Conservation (phyloP, 2,888 invertebrate species). For the Amorpha juglandis region DNA sequence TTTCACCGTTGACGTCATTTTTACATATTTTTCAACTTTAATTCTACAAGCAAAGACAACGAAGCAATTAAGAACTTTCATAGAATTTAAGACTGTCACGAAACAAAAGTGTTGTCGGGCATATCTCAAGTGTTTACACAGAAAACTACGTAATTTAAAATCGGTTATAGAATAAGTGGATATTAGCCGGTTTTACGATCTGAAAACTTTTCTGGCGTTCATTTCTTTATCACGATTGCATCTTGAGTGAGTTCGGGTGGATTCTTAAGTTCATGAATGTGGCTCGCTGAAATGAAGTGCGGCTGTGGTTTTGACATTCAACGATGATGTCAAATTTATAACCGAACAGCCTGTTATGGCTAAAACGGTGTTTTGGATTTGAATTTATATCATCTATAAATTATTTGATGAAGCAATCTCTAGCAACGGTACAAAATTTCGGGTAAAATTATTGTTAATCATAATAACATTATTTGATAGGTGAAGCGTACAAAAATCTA, state of each 20-base stretch:
- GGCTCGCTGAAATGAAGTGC: slow-evolving; percentile 10
- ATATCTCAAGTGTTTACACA: not conserved
- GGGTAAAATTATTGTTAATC: not conserved
- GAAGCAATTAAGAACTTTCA: slow-evolving; percentile 17
- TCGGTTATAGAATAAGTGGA: slow-evolving; percentile 38
- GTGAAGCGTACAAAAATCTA: not conserved
- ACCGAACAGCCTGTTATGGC: slow-evolving; percentile 8
- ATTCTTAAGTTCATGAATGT: slow-evolving; percentile 25
- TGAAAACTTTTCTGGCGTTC: slow-evolving; percentile 35
- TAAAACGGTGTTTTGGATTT: not conserved
- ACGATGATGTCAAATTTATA: slow-evolving; percentile 23
- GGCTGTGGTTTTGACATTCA: slow-evolving; percentile 19
- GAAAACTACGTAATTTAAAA: slow-evolving; percentile 29
- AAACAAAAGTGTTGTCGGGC: not conserved
- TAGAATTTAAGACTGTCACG: slow-evolving; percentile 14
- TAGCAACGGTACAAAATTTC: not conserved
- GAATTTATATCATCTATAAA: not conserved
- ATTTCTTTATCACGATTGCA: slow-evolving; percentile 37
- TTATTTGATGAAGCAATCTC: slow-evolving; percentile 3
- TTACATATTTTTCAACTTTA: slow-evolving; percentile 16
- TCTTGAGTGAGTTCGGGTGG: slow-evolving; percentile 36
- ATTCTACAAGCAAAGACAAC: slow-evolving; percentile 14
- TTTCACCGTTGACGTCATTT: slow-evolving; percentile 10
- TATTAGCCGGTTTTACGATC: slow-evolving; percentile 34
- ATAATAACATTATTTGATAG: not conserved